Base-by-base conservation (phyloP, 1,140 invertebrate genomes). In the Acromyrmex echinatior region DNA sequence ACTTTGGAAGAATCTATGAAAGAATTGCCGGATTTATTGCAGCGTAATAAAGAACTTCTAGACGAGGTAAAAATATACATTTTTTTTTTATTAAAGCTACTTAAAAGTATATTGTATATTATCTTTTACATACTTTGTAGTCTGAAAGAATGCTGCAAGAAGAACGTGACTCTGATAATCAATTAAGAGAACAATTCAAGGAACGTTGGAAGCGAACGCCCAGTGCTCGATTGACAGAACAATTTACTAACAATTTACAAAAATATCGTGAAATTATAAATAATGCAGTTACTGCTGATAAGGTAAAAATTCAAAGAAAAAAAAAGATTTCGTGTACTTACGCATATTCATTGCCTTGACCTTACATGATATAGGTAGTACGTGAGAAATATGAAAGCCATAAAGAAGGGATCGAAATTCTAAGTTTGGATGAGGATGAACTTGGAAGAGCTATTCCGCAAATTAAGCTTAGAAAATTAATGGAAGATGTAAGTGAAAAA, bases 181-280 rank as follows among this genome's bases (percentile, higher is more conserved):
- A 98, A 92, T 96, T 99, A 68, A 96, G 98, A 88, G 95, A 96
- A 68, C 99, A 99, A 96, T 99, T 99, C 93, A 98, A 98, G 92
- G 97, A 97, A 91, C 96, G 97, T 87, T 99, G 99, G 99, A 97
- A 97, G 0, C 96, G 99, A 92, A 98, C 98, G 49, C 96, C 98
- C 0, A 99, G 99, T 2, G 96, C 96, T 21, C 97, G 98, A 94
- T 96, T 99, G 45, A 99, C 99, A 3, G 97, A 98, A 93, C 97
- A 98, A 90, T 98, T 99, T 93, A 96, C 96, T 81, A 96, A 97
- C 16, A 99, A 99, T 96, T 96, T 97, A 63, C 96, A 96, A 86
- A 99, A 99, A 95, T 99, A 99, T 95, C 96, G 97, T 63, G 97
- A 97, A 93, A 99, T 99, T 91, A 98, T 99, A 86, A 97, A 98